phyloP scores from a whole-genome alignment of 2,888 invertebrate species.

The Aphrophora alni region DNA sequence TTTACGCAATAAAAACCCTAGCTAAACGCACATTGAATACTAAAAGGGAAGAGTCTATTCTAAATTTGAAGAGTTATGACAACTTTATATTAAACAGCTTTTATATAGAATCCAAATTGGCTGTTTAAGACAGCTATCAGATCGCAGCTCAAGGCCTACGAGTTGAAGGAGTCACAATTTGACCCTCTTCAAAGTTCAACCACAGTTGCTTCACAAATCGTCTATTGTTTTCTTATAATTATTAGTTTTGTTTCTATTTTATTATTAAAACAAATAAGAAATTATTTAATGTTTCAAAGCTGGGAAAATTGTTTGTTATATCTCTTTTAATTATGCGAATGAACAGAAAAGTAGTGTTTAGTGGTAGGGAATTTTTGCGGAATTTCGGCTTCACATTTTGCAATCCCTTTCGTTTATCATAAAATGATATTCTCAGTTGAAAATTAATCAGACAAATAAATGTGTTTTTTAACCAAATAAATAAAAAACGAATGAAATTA shows the following conservation, averaged over 20 bases:
- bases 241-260: background rate
- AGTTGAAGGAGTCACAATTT: background rate
- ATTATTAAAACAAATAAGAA: no score
- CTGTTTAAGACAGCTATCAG: background rate
- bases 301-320: no score
- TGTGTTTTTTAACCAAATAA: no score
- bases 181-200: background rate
- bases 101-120: background rate
- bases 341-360: no score
- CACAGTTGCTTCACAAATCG: background rate
- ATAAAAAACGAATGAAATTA: no score
- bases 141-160: background rate
- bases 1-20: background rate
- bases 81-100: background rate
- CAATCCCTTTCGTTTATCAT: no score
- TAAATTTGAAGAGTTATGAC: conserved; percentile 1
- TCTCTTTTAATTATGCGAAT: no score
- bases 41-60: background rate
- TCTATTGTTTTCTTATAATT: background rate
- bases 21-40: background rate
- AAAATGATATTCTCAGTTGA: no score
- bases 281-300: no score
- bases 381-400: no score
- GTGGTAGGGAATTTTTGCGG: no score
- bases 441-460: no score